Evolutionary conservation across 2,113 vertebrate genomes (phyloP).

Genomic region (Caretta caretta): DNA sequence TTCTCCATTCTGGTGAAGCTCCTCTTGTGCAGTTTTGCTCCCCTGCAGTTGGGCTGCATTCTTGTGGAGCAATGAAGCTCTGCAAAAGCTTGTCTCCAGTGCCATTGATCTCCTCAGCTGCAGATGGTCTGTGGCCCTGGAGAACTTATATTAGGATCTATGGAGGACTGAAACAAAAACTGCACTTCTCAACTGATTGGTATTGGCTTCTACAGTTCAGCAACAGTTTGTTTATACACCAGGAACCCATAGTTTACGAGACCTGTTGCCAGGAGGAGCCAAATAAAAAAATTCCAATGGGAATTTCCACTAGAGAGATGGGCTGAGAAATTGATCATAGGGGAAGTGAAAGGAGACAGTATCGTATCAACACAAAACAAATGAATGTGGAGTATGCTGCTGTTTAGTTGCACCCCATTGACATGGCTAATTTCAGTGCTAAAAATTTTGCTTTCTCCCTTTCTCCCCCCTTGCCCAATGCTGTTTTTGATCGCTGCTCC

Average conservation of each 20-base stretch:
- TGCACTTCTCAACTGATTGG: background rate
- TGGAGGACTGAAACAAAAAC: background rate
- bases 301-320: background rate
- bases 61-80: background rate
- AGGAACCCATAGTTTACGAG: background rate
- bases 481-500: background rate
- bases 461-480: background rate
- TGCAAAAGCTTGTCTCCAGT: background rate
- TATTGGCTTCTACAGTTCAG: conserved; percentile 4
- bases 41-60: background rate
- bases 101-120: conserved; percentile 4
- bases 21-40: background rate
- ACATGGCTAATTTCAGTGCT: background rate
- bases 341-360: background rate
- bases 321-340: background rate
- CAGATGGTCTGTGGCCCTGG: background rate
- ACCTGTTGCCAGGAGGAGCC: background rate
- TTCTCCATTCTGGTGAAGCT: background rate
- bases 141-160: conserved; percentile 5
- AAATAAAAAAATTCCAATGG: background rate
- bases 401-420: background rate
- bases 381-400: background rate
- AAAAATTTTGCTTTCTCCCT: background rate
- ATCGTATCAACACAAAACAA: background rate
- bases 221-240: accelerated